Percentiles rank a stretch among this genome's conserved stretches.
phyloP scores from a whole-genome alignment of 2,888 invertebrate genomes.

The Halictus ligatus region DNA sequence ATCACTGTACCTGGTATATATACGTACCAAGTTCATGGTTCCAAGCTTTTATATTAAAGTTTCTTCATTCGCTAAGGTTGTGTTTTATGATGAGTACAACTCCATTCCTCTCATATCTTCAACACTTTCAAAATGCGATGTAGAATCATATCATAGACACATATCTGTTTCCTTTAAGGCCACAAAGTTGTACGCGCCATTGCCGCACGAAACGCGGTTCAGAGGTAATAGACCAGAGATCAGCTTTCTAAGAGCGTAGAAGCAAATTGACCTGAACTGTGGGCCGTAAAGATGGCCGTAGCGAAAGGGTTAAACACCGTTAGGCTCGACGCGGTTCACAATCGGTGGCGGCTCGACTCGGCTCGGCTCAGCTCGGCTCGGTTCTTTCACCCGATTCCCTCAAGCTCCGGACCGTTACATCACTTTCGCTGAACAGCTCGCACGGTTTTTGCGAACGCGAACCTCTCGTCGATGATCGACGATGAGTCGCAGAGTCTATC shows the following conservation, averaged over 20 bases:
- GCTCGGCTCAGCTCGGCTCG: background rate
- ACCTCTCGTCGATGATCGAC: slow-evolving; percentile 16
- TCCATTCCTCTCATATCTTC: no score
- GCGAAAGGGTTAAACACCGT: slow-evolving; percentile 23
- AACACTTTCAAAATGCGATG: background rate
- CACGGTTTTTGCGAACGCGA: slow-evolving; percentile 27
- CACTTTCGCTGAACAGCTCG: slow-evolving; percentile 47
- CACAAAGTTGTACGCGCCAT: background rate
- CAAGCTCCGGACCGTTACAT: slow-evolving; percentile 26
- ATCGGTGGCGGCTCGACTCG: background rate
- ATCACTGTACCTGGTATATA: no score
- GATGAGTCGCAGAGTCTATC: slow-evolving; percentile 18
- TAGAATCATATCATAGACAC: background rate
- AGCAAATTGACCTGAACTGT: background rate
- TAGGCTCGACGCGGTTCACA: background rate
- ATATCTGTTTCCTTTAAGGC: background rate
- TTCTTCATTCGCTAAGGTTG: no score
- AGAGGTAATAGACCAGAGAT: background rate
- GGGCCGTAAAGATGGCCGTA: background rate
- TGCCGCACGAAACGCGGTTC: background rate
- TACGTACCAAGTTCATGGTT: no score
- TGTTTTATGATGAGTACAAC: no score
- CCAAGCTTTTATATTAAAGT: no score
- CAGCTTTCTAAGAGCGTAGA: background rate
- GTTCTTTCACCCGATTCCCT: slow-evolving; percentile 7